Percentiles rank a stretch among this genome's conserved stretches.
Evolutionary conservation across 2,113 vertebrate genomes (phyloP).

Genomic region (Corythoichthys haematopterus): DNA sequence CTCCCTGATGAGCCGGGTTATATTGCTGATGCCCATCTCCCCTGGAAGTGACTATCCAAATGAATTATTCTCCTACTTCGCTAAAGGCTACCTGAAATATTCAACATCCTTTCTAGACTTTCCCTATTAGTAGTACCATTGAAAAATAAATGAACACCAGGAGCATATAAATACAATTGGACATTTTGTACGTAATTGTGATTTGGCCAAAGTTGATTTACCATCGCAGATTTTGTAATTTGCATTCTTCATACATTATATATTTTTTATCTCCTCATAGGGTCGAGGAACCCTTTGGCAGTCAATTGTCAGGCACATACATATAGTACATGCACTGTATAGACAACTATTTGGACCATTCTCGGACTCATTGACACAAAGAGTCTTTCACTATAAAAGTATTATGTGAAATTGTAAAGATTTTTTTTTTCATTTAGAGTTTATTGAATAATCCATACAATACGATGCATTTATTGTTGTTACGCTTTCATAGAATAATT

Average conservation of each 20-base stretch:
- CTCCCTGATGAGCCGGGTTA: constrained; percentile 59
- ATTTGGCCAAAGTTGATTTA: background rate
- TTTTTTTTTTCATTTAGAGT: too few species aligned
- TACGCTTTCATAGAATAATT: too few species aligned
- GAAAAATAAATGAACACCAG: constrained; percentile 5
- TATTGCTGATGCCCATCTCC: constrained; percentile 62
- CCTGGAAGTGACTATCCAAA: constrained; percentile 49
- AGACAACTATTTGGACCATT: background rate
- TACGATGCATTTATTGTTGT: too few species aligned
- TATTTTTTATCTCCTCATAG: background rate
- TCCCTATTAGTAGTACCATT: constrained; percentile 11
- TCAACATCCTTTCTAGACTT: constrained; percentile 30
- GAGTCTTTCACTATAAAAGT: too few species aligned
- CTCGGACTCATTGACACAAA: background rate
- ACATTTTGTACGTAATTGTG: background rate
- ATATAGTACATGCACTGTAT: background rate
- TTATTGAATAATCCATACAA: too few species aligned
- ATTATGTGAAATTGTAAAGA: too few species aligned
- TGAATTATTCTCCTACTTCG: constrained; percentile 37
- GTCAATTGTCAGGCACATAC: background rate
- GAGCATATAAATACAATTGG: background rate
- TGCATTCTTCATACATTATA: background rate
- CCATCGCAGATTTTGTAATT: background rate
- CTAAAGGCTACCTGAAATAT: constrained; percentile 47
- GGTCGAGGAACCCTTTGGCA: background rate